phyloP scores from a whole-genome alignment of 1,140 invertebrate species.

The Camponotus floridanus region DNA sequence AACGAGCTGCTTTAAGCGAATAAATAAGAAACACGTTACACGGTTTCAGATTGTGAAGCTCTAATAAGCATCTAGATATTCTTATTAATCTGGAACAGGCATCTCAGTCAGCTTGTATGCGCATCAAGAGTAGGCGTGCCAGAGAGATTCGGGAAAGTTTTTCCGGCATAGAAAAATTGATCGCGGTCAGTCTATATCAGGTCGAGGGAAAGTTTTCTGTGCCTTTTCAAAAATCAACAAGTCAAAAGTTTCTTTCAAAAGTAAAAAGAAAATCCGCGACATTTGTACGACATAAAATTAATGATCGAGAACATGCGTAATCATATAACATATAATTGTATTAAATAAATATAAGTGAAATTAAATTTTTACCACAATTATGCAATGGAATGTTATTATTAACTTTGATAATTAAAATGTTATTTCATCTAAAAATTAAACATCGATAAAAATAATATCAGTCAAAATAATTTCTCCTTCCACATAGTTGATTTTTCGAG shows the following conservation, averaged over 20 bases:
- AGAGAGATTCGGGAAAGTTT: slow-evolving; percentile 68
- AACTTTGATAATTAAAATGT: too few relatives aligned
- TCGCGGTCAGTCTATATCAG: slow-evolving; percentile 40
- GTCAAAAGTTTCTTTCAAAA: too few relatives aligned
- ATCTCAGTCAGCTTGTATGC: slow-evolving; percentile 32
- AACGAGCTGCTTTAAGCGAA: not conserved
- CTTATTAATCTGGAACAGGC: slow-evolving; percentile 23
- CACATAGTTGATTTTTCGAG: not conserved
- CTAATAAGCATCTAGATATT: slow-evolving; percentile 62
- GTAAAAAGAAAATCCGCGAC: not conserved
- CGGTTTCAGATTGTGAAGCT: slow-evolving; percentile 56
- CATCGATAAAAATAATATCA: too few relatives aligned
- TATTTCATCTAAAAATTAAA: too few relatives aligned
- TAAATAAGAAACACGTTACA: slow-evolving; percentile 34
- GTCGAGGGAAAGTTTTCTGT: slow-evolving; percentile 44
- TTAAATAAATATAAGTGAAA: too few relatives aligned
- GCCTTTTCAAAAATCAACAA: slow-evolving; percentile 11
- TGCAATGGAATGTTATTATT: too few relatives aligned
- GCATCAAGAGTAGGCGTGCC: slow-evolving; percentile 13
- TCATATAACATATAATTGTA: not conserved
- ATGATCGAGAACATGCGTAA: slow-evolving; percentile 4
- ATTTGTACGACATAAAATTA: slow-evolving; percentile 4
- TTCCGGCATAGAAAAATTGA: slow-evolving; percentile 59
- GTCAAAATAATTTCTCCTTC: too few relatives aligned
- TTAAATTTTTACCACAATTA: too few relatives aligned